Base-by-base conservation (phyloP, 2,113 vertebrate genomes). In the Actenoides lindsayi region DNA sequence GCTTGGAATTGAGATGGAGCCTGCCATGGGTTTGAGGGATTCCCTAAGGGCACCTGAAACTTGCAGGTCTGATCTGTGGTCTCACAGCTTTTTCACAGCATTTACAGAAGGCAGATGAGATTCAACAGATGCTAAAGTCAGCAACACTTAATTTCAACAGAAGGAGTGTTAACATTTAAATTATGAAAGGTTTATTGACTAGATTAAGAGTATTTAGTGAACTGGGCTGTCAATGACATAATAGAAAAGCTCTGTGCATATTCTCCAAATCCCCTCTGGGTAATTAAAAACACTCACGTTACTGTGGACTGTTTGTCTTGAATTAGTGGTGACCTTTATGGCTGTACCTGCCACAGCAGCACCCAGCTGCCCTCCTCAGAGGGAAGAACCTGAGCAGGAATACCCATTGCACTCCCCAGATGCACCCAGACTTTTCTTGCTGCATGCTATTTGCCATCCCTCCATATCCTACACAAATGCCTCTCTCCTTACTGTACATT, bases 201-300 rank as follows among this genome's bases (percentile, higher is more conserved):
- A 73, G 82, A 83, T 76, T 86, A 88, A 85, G 78, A 79, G 81
- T 90, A 95, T 90, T 94, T 94, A 80, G 94, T 80, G 92, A 88
- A 76, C 67, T 86, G 25, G 88, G 59, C 79, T 83, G 75, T 9
- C 35, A 88, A 88, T 86, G 30, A 85, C 75, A 85, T 69, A 92
- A 92, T 59, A 85, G 63, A 88, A 88, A 67, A 95, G 41, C 59
- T 73, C 57, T 73, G 59, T 83, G 44, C 21, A 53, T 53, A 73
- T 90, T 96, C 71, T 92, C 53, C 41, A 69, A 41, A 92, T 9
- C 10, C 85, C 67, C 35, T 48, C 50, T 7, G 82, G 50, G 53
- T 65, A 85, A 92, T 83, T 93, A 76, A 76, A 93, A 90, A 16
- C 75, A 41, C 78, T 92, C 30, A 10, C 16, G 13, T 75, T 73